Percentiles rank a stretch among this genome's conserved stretches.
Conservation (phyloP, 2,113 vertebrate species). For the Ceyx cyanopectus region DNA sequence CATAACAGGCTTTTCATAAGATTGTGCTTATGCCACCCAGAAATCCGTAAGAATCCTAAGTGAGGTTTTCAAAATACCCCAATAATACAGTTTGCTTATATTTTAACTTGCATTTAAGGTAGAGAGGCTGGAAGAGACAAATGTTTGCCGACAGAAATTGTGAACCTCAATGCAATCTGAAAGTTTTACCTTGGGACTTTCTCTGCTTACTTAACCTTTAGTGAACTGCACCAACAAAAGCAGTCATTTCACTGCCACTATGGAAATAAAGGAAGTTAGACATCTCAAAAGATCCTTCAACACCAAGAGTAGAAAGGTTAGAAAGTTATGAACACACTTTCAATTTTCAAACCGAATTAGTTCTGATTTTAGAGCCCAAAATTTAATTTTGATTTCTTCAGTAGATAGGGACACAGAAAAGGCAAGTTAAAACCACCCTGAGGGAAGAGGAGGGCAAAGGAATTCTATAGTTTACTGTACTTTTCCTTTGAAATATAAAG, state of each 20-base stretch:
- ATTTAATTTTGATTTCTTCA: conserved; percentile 46
- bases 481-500: neutral
- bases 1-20: neutral
- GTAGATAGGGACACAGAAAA: neutral
- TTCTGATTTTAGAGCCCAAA: conserved; percentile 47
- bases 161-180: conserved; percentile 61
- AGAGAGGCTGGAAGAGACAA: conserved; percentile 63
- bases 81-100: conserved; percentile 64
- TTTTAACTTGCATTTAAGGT: conserved; percentile 34
- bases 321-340: conserved; percentile 64
- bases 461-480: neutral
- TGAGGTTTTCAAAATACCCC: conserved; percentile 41
- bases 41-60: conserved; percentile 17
- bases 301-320: conserved; percentile 69
- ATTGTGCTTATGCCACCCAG: conserved; percentile 20
- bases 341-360: conserved; percentile 64
- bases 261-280: conserved; percentile 75
- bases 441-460: neutral
- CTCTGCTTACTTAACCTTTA: conserved; percentile 75
- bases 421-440: conserved; percentile 10
- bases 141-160: conserved; percentile 55
- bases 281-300: conserved; percentile 72
- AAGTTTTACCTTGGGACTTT: conserved; percentile 72
- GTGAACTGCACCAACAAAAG: conserved; percentile 79
- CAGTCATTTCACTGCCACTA: conserved; percentile 76